phyloP scores from a whole-genome alignment of 2,113 vertebrate species.

The Etheostoma cragini region DNA sequence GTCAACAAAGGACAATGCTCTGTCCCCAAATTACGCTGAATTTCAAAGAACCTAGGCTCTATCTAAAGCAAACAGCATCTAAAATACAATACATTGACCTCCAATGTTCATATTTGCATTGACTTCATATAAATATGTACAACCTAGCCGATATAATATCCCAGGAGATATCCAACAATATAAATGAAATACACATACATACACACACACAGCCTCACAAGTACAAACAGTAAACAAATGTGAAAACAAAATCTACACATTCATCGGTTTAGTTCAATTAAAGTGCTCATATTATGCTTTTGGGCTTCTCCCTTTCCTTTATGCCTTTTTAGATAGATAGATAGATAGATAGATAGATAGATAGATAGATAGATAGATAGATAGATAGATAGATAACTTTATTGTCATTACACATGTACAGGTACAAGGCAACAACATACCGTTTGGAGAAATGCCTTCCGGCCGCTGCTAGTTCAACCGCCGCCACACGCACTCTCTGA shows the following conservation, averaged over 20 bases:
- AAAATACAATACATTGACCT: not conserved
- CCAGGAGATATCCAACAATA: not conserved
- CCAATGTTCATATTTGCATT: too few species aligned
- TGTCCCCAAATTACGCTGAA: not conserved
- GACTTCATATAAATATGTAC: not conserved
- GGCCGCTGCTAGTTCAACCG: too few species aligned
- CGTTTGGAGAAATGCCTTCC: too few species aligned
- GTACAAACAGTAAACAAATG: not conserved
- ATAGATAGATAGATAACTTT: too few species aligned
- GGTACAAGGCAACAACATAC: too few species aligned
- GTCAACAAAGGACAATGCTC: constrained; percentile 32
- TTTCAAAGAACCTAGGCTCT: constrained; percentile 27
- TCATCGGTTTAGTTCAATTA: not conserved
- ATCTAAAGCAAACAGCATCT: not conserved
- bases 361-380: too few species aligned
- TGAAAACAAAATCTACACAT: not conserved
- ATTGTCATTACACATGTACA: too few species aligned
- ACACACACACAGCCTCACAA: not conserved
- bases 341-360: too few species aligned
- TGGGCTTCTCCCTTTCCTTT: too few species aligned
- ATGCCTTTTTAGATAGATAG: too few species aligned
- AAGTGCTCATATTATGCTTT: too few species aligned
- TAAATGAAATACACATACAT: not conserved
- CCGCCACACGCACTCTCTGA: too few species aligned
- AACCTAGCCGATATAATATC: not conserved